Evolutionary conservation across 1,140 invertebrate genomes (phyloP).

Genomic region (Drosophila suzukii): DNA sequence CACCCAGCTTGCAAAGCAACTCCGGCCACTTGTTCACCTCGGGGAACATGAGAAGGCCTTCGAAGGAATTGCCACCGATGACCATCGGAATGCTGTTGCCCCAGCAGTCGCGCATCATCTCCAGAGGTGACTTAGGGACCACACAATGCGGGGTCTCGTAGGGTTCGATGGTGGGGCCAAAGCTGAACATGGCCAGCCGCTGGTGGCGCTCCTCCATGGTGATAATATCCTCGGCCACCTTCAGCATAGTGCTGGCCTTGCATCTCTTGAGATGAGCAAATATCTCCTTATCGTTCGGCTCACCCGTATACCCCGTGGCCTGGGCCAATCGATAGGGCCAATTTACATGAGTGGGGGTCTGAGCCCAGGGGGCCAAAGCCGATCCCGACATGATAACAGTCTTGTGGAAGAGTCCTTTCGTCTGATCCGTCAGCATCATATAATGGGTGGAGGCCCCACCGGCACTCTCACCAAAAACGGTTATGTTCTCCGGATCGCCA

Average conservation of each 20-base stretch:
- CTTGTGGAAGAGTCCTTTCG: conserved; percentile 84
- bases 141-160: conserved; percentile 68
- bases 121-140: conserved; percentile 73
- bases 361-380: conserved; percentile 73
- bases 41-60: conserved; percentile 81
- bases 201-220: conserved; percentile 75
- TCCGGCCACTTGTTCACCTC: conserved; percentile 75
- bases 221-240: conserved; percentile 68
- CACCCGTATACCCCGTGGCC: conserved; percentile 70
- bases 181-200: conserved; percentile 70
- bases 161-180: conserved; percentile 83
- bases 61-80: conserved; percentile 83
- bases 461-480: conserved; percentile 85
- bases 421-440: conserved; percentile 86
- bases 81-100: conserved; percentile 84
- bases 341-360: conserved; percentile 59
- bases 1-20: conserved; percentile 60
- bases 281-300: conserved; percentile 56
- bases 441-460: conserved; percentile 85
- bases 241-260: conserved; percentile 86
- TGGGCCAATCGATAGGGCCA: conserved; percentile 79
- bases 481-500: conserved; percentile 85
- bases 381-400: conserved; percentile 84
- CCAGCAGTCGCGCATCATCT: conserved; percentile 81
- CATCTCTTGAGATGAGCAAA: conserved; percentile 62